These are phyloP conservation scores for Bergia sp. DNA, from an alignment of 92 coral and sea anemone genomes.

Conservation along the genomic window DNA sequence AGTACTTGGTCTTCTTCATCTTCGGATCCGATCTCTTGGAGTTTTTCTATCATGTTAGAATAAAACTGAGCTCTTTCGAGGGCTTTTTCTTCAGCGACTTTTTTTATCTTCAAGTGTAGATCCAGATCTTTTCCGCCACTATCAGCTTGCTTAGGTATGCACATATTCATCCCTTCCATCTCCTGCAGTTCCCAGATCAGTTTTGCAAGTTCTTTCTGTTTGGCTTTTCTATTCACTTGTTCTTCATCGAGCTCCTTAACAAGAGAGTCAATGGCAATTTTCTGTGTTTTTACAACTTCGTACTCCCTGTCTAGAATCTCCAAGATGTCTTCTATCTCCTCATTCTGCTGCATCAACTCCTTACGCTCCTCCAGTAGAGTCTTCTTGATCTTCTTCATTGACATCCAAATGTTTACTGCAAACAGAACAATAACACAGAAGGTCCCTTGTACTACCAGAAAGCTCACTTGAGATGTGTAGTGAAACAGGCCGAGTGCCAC, in stretches of 20 bases:
- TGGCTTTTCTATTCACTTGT: conserved; percentile 72
- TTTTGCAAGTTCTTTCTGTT: conserved; percentile 76
- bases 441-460: conserved; percentile 52
- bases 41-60: conserved; percentile 61
- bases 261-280: conserved; percentile 81
- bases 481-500: conserved; percentile 60
- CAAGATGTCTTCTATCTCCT: conserved; percentile 77
- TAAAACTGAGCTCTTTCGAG: conserved; percentile 66
- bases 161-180: conserved; percentile 80
- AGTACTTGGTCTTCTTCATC: conserved; percentile 61
- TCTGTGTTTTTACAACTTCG: conserved; percentile 83
- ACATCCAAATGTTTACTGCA: conserved; percentile 70
- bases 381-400: conserved; percentile 56
- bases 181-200: conserved; percentile 81
- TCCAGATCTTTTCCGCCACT: conserved; percentile 44
- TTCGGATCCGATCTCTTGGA: conserved; percentile 67
- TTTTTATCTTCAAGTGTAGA: conserved; percentile 55
- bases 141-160: conserved; percentile 60
- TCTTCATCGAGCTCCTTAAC: conserved; percentile 83
- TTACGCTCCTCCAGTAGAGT: conserved; percentile 73
- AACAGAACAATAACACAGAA: conserved; percentile 42
- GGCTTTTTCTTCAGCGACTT: conserved; percentile 71
- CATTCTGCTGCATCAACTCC: conserved; percentile 68
- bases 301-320: conserved; percentile 80
- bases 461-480: conserved; percentile 54